Base-by-base conservation (phyloP, 2,888 invertebrate species). In the Ochropacha duplaris region DNA sequence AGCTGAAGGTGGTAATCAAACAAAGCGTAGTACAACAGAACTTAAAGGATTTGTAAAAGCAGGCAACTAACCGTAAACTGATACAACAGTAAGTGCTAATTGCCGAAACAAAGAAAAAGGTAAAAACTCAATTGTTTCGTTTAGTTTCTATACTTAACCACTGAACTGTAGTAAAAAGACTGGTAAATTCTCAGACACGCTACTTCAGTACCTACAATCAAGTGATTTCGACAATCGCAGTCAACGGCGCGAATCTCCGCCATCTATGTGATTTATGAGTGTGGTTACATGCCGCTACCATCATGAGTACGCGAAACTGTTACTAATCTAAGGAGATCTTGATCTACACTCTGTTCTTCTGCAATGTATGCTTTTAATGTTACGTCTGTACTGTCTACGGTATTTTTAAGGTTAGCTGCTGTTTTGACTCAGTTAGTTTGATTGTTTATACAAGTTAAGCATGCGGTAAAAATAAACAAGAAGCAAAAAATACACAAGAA, bases 181-280 rank as follows among this genome's bases (percentile, higher is more conserved):
- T 28, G 6, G 39, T 39, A 39, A 16, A 56, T 51, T 28, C 28
- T 49, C 55, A 52, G 34, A 31, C 44, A 49, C 49, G 56, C 22
- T 50, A n/a, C n/a, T 54, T 54, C 50, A 51, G 55, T 54, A 50
- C 28, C 16, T 55, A 61, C 51, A 59, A 60, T 56, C 65, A 65
- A 65, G 69, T 69, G 72, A 69, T 78, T 76, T 76, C 69, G 72
- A 74, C 73, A 72, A 71, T 62, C 60, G 69, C 60, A 68, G 61
- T 64, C 76, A 76, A 59, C 74, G 65, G 66, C 66, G 78, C 79
- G 79, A 63, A 78, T 75, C 76, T 78, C 79, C 81, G 72, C 64
- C 61, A 61, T 63, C 66, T 19, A 61, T 52, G 72, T 76, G 75
- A 72, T 76, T 73, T 74, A 76, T 71, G 71, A 62, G 39, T 34